These are phyloP conservation scores for Meteorus colon DNA, from an alignment of 2,888 invertebrate species.

Conservation along the genomic window DNA sequence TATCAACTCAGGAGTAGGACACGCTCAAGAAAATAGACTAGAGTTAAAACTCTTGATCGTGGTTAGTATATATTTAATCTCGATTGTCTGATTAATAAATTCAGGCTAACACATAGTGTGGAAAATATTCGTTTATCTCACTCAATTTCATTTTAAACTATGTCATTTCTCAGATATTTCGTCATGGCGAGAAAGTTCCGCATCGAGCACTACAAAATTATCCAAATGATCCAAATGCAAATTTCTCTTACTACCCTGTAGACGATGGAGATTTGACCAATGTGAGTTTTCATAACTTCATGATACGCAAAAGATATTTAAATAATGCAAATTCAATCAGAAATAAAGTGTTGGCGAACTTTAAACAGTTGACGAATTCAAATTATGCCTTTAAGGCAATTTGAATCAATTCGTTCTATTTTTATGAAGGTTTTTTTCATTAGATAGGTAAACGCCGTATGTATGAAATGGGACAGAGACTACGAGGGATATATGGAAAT, in stretches of 20 bases:
- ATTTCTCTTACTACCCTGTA: conserved; percentile 74
- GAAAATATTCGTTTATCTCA: background rate
- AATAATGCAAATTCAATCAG: background rate
- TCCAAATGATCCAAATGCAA: conserved; percentile 74
- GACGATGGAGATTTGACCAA: conserved; percentile 76
- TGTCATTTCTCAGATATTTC: conserved; percentile 72
- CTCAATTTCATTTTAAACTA: conserved; percentile 23
- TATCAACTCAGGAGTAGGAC: conserved; percentile 21
- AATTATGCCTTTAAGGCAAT: background rate
- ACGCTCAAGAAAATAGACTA: conserved; percentile 41
- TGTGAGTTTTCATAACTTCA: conserved; percentile 63
- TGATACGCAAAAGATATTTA: background rate
- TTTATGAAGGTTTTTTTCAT: background rate
- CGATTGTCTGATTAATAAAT: conserved; percentile 18
- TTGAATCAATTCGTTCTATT: background rate
- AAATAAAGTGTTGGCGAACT: background rate
- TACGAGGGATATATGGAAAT: conserved; percentile 63
- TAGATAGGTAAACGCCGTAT: conserved; percentile 67
- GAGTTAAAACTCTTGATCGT: conserved; percentile 64
- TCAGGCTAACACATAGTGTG: too few species aligned
- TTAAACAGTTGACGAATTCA: too few species aligned
- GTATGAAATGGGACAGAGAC: conserved; percentile 65
- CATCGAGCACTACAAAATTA: conserved; percentile 74
- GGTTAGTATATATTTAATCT: conserved; percentile 58
- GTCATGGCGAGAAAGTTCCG: conserved; percentile 79